phyloP scores from a whole-genome alignment of 2,888 invertebrate species.

The Allygus modestus region DNA sequence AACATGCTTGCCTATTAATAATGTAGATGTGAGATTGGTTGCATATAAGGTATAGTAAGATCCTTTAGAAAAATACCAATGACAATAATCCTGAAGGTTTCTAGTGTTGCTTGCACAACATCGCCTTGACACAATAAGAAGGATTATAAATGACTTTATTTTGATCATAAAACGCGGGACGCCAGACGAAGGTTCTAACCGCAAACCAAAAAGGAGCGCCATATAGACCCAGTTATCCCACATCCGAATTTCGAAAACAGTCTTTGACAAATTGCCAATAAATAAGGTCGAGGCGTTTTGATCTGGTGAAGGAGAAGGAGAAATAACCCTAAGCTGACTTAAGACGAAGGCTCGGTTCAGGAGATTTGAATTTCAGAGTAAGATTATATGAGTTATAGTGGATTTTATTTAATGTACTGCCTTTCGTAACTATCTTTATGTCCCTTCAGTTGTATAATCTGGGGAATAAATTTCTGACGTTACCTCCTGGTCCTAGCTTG shows the following conservation, averaged over 20 bases:
- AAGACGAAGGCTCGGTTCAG: neutral
- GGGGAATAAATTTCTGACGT: neutral
- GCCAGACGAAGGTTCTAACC: neutral
- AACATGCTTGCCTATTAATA: no score
- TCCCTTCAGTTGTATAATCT: neutral
- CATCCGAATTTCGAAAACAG: slow-evolving; percentile 7
- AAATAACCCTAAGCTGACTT: neutral
- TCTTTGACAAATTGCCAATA: slow-evolving; percentile 23
- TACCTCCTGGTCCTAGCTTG: neutral
- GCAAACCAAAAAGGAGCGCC: neutral
- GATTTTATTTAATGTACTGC: neutral
- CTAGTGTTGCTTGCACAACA: neutral
- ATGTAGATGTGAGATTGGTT: no score
- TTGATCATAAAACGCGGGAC: neutral
- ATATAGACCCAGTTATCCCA: neutral
- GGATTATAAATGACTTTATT: neutral
- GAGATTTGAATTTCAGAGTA: slow-evolving; percentile 30
- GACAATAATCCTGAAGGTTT: no score
- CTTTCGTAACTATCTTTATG: slow-evolving; percentile 9
- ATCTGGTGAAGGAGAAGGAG: neutral
- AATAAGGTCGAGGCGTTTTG: neutral
- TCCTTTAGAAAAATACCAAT: no score
- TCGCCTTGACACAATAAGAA: neutral
- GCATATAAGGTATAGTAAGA: no score
- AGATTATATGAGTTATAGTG: neutral